A percentile compares a stretch with the other conserved stretches of the same genome.
phyloP scores from a whole-genome alignment of 2,797 vertebrate genomes.

The Rousettus madagascariensis region DNA sequence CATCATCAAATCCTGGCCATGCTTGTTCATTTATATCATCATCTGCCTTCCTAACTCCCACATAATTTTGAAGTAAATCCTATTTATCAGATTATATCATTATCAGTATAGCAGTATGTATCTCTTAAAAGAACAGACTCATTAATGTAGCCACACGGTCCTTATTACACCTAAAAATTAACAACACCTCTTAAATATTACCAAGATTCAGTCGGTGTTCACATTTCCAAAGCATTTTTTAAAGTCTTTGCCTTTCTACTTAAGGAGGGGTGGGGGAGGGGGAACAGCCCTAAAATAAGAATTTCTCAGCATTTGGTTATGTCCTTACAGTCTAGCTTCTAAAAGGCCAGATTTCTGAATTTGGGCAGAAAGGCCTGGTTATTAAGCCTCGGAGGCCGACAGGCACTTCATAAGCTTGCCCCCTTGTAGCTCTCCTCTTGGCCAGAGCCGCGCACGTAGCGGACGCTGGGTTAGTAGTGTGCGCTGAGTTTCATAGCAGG shows the following conservation, averaged over 20 bases:
- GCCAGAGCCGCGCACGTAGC: accelerated
- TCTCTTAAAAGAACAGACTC: not conserved
- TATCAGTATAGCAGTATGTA: not conserved
- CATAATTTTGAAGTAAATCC: not conserved
- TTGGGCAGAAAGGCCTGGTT: not conserved
- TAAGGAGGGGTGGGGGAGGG: not conserved
- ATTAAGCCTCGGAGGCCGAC: not conserved
- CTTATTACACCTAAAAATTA: not conserved
- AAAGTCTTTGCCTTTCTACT: conserved; percentile 7
- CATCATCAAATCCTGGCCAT: not conserved
- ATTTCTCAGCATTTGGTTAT: not conserved
- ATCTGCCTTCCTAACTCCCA: not conserved
- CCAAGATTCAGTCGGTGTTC: not conserved
- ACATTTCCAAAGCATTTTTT: not conserved
- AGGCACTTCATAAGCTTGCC: accelerated
- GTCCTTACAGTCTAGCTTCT: not conserved
- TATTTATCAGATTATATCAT: not conserved
- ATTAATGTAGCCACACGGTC: not conserved
- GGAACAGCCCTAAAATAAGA: not conserved
- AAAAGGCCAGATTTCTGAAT: not conserved
- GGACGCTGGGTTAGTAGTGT: not conserved
- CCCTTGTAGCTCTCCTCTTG: accelerated
- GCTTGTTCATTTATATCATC: not conserved
- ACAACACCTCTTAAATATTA: not conserved
- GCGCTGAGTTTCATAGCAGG: not conserved